These are phyloP conservation scores for Hyaena hyaena DNA, from an alignment of 2,113 vertebrate species.

Conservation along the genomic window DNA sequence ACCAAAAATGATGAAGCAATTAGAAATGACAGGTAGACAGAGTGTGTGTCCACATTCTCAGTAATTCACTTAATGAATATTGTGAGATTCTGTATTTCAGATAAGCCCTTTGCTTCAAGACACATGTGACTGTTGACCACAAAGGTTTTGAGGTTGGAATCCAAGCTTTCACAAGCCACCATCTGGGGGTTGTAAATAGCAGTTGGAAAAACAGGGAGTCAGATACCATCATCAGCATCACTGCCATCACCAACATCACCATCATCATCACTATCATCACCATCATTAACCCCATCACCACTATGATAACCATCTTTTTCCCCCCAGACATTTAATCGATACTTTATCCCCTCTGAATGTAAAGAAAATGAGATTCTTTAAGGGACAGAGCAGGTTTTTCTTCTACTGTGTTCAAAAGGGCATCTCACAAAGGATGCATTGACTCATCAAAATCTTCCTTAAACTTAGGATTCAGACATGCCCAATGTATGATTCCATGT, in stretches of 20 bases:
- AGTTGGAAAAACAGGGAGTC: background rate
- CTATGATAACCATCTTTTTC: background rate
- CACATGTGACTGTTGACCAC: background rate
- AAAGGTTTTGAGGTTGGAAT: background rate
- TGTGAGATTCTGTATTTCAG: background rate
- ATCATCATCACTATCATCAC: background rate
- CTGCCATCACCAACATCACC: fast-evolving
- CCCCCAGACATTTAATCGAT: background rate
- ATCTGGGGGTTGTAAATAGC: background rate
- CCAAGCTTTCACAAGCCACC: background rate
- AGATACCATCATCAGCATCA: background rate
- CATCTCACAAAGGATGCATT: too few relatives aligned
- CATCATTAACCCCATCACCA: background rate
- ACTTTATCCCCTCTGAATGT: background rate
- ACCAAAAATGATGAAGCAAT: background rate
- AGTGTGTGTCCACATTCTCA: background rate
- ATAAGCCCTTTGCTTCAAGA: background rate
- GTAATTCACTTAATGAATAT: background rate
- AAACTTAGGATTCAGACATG: background rate
- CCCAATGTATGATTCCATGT: background rate
- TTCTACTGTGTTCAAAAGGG: background rate
- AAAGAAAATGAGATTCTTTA: background rate
- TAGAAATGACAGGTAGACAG: background rate
- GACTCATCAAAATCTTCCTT: background rate
- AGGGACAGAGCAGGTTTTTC: background rate